Conservation (phyloP, 2,888 invertebrate species). For the Allygus modestus region DNA sequence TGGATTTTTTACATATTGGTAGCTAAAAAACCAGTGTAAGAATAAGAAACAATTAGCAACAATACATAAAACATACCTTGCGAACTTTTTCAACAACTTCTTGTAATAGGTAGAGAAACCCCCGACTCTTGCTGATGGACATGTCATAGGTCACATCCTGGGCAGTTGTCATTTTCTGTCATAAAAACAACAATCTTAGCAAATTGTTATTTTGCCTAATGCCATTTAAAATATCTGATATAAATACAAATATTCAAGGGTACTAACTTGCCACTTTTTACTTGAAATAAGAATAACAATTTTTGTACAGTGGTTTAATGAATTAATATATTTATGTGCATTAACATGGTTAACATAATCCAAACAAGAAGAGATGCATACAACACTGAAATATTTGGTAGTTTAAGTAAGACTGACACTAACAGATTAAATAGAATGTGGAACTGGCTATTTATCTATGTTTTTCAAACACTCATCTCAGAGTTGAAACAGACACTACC, state of each 20-base stretch:
- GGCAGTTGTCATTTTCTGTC: slow-evolving; percentile 79
- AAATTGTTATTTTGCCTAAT: not conserved
- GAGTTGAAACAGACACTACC: not conserved
- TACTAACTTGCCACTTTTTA: no score
- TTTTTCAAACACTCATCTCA: not conserved
- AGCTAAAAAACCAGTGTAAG: no score
- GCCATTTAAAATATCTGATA: no score
- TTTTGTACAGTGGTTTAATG: no score
- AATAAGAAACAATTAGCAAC: no score
- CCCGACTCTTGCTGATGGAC: slow-evolving; percentile 65
- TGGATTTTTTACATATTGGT: no score
- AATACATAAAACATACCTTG: slow-evolving; percentile 46
- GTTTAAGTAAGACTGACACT: not conserved
- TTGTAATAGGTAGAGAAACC: slow-evolving; percentile 69
- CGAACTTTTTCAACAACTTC: slow-evolving; percentile 29
- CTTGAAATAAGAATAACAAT: no score
- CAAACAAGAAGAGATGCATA: no score
- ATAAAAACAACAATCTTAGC: slow-evolving; percentile 66
- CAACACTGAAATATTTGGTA: no score
- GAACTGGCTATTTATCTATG: not conserved
- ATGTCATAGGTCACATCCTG: slow-evolving; percentile 92
- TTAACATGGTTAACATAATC: no score
- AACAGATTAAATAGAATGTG: not conserved
- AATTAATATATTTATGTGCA: no score
- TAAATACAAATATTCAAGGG: no score